Evolutionary conservation across 2,888 invertebrate species (phyloP), one percentile per base, ranked within the genome.

Genomic region (Lordiphosa fenestrarum): DNA sequence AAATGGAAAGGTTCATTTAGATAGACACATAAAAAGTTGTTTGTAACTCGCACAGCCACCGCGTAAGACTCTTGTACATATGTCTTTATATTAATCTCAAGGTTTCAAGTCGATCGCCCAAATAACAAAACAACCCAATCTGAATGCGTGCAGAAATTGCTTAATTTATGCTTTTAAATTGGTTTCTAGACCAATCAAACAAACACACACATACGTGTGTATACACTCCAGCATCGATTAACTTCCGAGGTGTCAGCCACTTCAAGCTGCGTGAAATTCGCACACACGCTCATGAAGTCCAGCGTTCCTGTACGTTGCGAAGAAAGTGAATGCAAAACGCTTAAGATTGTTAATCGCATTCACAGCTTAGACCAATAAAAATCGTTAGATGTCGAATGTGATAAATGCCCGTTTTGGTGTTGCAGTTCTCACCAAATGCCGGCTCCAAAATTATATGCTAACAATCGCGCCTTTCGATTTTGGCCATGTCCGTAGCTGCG

Each of bases 401-500:
- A 37, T 25, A 33, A n/a, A 41, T 37, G 23, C 36, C 7, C 12
- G 12, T 21, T 48, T 23, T 36, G 23, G 12, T 12, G 12, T 38
- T 3, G 40, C 48, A 58, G 51, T 61, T 58, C 66, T 66, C 66
- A 66, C 72, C 69, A 69, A 69, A 71, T 69, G 71, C 69, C 7
- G 55, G 58, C 53, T 41, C 70, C 70, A 69, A 67, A 71, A 60
- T 60, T 69, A 70, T 61, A 73, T 72, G 73, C 47, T 70, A 64
- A 70, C 69, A 46, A 33, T 60, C 54, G 61, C 54, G 30, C 44
- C 57, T 49, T 55, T 55, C 67, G 23, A 64, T 63, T 72, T 67
- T 70, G 67, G 71, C 7, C 36, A 56, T 38, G 23, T 52, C 3
- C 30, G 13, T 33, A 23, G 23, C 13, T 44, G 41, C 21, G 40